These are phyloP conservation scores for Malacoraja senta DNA, from an alignment of 2,797 vertebrate genomes.

Conservation along the genomic window DNA sequence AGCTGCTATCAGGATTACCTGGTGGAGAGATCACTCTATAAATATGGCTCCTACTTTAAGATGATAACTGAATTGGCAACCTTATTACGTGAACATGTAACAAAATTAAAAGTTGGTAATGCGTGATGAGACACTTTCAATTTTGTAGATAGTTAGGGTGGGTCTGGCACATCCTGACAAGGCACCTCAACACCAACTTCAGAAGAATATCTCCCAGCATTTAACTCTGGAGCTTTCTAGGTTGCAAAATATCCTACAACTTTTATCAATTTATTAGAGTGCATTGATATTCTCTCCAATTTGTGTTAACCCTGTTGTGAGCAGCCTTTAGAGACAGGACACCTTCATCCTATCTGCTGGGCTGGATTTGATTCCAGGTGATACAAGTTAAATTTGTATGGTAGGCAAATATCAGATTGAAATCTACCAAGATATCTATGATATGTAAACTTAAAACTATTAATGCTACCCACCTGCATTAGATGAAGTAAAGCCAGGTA, in stretches of 20 bases:
- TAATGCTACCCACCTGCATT: constrained; percentile 82
- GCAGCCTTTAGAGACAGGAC: constrained; percentile 31
- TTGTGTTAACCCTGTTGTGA: constrained; percentile 9
- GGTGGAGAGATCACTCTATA: neutral
- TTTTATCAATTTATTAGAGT: neutral
- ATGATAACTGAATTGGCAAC: neutral
- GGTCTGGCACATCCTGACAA: neutral
- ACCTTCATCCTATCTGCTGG: constrained; percentile 37
- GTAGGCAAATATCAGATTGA: constrained; percentile 38
- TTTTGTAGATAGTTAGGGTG: neutral
- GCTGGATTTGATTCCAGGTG: constrained; percentile 33
- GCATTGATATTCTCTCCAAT: constrained; percentile 11
- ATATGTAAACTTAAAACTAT: constrained; percentile 27
- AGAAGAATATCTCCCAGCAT: neutral
- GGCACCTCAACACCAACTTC: neutral
- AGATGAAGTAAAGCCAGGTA: constrained; percentile 93
- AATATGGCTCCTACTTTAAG: neutral
- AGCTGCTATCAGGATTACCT: constrained; percentile 6
- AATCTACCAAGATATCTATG: constrained; percentile 32
- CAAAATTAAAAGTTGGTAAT: neutral
- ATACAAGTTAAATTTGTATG: constrained; percentile 32
- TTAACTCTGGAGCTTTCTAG: constrained; percentile 21
- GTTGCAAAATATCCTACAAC: constrained; percentile 12
- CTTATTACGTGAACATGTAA: neutral
- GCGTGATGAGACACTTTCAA: neutral